Evolutionary conservation across 1,140 invertebrate genomes (phyloP).

Genomic region (Armadillidium nasatum): DNA sequence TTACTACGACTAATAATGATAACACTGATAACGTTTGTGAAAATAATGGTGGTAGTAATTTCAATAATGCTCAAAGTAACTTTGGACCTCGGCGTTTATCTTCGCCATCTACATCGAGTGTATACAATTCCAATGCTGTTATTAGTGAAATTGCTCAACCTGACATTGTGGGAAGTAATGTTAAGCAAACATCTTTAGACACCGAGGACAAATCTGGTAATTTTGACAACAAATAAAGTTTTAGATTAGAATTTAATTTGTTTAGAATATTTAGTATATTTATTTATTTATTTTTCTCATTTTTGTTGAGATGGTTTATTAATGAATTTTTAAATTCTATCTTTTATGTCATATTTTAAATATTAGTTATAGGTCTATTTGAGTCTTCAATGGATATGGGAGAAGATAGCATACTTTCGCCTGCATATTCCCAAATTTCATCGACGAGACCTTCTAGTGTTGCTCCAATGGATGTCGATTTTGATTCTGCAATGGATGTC

Average conservation of each 20-base stretch:
- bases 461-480: constrained; percentile 50
- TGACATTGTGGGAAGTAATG: not conserved
- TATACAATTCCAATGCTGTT: not conserved
- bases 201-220: constrained; percentile 35
- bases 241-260: too few species aligned
- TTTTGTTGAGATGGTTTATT: not conserved
- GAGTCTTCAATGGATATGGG: constrained; percentile 35
- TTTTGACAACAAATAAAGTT: too few species aligned
- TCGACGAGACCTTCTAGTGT: constrained; percentile 49
- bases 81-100: not conserved
- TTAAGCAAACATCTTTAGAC: constrained; percentile 20
- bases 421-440: constrained; percentile 35
- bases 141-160: not conserved
- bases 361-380: constrained; percentile 30
- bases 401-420: constrained; percentile 31
- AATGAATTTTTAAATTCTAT: not conserved
- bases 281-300: not conserved
- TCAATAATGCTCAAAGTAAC: constrained; percentile 44
- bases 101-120: not conserved
- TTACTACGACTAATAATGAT: not conserved
- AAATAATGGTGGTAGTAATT: constrained; percentile 14
- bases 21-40: constrained; percentile 21
- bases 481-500: constrained; percentile 41
- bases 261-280: too few species aligned
- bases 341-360: not conserved